Conservation (phyloP, 2,113 vertebrate species). For the Narcine bancroftii region DNA sequence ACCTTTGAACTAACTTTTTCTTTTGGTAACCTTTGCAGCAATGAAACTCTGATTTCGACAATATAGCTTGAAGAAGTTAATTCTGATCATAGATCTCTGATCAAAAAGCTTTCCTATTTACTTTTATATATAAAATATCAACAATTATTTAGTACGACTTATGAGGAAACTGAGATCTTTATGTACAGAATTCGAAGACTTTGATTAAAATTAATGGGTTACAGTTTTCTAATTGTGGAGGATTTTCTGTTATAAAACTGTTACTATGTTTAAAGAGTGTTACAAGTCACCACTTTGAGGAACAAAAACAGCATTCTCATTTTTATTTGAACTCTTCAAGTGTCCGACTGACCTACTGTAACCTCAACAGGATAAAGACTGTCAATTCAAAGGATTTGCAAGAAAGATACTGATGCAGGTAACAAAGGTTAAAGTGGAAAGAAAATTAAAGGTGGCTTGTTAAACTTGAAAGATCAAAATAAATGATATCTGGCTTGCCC, state of each 20-base stretch:
- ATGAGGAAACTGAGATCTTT: neutral
- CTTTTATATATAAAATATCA: too few relatives aligned
- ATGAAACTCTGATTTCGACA: neutral
- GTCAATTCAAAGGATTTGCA: neutral
- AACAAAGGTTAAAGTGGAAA: conserved; percentile 25
- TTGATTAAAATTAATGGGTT: neutral
- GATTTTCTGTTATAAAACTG: neutral
- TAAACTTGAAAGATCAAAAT: neutral
- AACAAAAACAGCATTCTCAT: neutral
- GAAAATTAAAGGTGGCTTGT: conserved; percentile 17
- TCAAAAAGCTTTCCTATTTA: neutral
- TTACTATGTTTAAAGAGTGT: conserved; percentile 6
- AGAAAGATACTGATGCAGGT: neutral
- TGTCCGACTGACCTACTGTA: neutral
- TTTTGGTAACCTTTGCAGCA: neutral
- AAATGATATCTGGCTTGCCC: neutral
- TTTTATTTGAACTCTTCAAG: neutral
- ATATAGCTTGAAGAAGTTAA: neutral
- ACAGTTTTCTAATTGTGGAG: neutral
- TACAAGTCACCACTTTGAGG: neutral
- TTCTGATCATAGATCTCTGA: neutral
- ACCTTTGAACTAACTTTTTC: neutral
- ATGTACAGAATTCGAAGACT: neutral
- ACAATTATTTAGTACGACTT: neutral
- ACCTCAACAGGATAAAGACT: neutral